Percentiles rank a stretch among this genome's conserved stretches.
These are phyloP conservation scores for Lamprotornis superbus DNA, from an alignment of 2,113 vertebrate genomes.

Conservation along the genomic window DNA sequence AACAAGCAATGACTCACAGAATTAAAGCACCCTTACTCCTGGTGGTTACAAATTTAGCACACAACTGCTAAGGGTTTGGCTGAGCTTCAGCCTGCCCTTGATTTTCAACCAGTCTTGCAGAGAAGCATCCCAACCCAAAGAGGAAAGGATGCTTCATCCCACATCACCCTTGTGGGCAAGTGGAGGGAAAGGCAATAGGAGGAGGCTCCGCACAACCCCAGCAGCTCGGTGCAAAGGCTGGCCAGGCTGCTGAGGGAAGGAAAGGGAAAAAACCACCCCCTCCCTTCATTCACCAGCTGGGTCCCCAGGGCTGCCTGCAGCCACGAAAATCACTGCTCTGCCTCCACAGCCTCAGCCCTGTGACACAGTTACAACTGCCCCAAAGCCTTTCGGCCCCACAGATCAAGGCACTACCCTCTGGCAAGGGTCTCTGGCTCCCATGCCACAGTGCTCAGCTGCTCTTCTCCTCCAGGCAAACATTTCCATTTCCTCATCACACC, in stretches of 20 bases:
- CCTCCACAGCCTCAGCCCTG: neutral
- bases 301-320: neutral
- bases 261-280: neutral
- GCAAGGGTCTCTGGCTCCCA: neutral
- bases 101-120: neutral
- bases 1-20: neutral
- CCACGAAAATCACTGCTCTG: neutral
- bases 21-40: neutral
- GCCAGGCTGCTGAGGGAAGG: neutral
- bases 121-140: rapidly evolving
- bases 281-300: neutral
- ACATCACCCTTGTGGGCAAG: rapidly evolving
- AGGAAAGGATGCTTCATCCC: neutral
- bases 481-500: neutral
- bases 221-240: rapidly evolving
- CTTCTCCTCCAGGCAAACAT: neutral
- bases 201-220: neutral
- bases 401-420: neutral
- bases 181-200: neutral
- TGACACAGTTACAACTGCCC: rapidly evolving
- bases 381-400: rapidly evolving
- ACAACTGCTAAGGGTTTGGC: neutral
- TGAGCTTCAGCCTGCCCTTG: neutral
- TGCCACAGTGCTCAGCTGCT: neutral
- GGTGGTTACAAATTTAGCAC: neutral